Evolutionary conservation across 1,140 invertebrate species (phyloP).

Genomic region (Lysiphlebus fabarum): DNA sequence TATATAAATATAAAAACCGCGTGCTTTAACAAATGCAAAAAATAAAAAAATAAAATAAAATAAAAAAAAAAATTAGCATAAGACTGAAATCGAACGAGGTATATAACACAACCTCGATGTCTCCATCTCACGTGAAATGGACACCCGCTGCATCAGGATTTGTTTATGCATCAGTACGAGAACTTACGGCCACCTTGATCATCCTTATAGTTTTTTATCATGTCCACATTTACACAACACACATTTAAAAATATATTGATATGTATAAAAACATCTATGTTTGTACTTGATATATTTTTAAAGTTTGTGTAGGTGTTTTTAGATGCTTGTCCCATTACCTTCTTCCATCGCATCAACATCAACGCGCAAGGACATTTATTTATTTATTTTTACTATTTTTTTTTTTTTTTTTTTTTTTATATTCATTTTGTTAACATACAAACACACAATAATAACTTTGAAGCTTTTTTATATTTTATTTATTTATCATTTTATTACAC

Average conservation of each 20-base stretch:
- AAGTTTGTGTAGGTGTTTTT: background rate
- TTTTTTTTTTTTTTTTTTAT: no score
- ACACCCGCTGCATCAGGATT: conserved; percentile 46
- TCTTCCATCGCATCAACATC: conserved; percentile 1
- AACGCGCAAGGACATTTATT: background rate
- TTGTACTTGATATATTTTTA: background rate
- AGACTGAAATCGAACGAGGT: conserved; percentile 30
- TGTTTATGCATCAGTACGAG: conserved; percentile 43
- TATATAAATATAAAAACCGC: conserved; percentile 2
- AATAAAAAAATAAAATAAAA: no score
- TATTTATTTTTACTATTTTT: no score
- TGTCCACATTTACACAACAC: background rate
- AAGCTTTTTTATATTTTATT: no score
- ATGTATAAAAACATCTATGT: background rate
- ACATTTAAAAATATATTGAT: no score
- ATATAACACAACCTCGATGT: conserved; percentile 36
- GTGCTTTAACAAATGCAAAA: conserved; percentile 25
- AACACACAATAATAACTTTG: no score
- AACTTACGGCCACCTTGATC: conserved; percentile 40
- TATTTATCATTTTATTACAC: no score
- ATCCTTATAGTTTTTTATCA: conserved; percentile 39
- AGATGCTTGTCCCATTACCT: background rate
- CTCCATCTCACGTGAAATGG: conserved; percentile 51
- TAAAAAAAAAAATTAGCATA: conserved; percentile 39
- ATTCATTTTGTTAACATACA: no score